Base-by-base conservation (phyloP, 1,140 invertebrate species). In the Thaumetopoea pityocampa region DNA sequence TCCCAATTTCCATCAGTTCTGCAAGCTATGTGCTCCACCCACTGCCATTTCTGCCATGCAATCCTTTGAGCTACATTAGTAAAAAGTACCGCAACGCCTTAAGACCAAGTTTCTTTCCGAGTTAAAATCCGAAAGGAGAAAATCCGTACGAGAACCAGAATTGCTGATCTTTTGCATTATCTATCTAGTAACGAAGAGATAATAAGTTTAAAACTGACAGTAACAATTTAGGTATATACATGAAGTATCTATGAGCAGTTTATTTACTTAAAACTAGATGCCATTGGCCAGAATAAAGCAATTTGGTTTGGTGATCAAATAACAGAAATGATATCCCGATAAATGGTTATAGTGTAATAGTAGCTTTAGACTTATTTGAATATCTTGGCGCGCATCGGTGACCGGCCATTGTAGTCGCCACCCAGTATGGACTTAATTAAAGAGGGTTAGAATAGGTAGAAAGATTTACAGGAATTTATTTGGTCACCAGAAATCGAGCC, bases 391-490 rank as follows among this genome's bases (percentile, higher is more conserved):
- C 60, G 59, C 71, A 82, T 82, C 78, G 76, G 59, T 64, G 53
- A 58, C 43, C 57, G 43, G 63, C 65, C 66, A 79, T 82, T 82
- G 76, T 82, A 78, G 67, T 59, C 56, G 60, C 47, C 50, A 53
- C 79, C 76, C 58, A 73, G 73, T 79, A 83, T 83, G 79, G 79
- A 80, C 76, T 83, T 83, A 83, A 83, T 80, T 80, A 80, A 80
- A 66, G 48, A 80, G 64, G 55, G 66, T 63, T 61, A 65, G 76
- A 63, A 74, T 78, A 78, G 67, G 69, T 71, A 58, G 72, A 54
- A 66, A 67, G 67, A 74, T 77, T 60, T 66, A 69, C 51, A 52
- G 73, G 74, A 67, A 77, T 82, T 73, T 72, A 71, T 65, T 43
- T 42, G 43, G 48, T 43, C 66, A 50, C 24, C 32, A 38, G 29